Conservation (phyloP, 2,113 vertebrate species). For the Tragelaphus scriptus region DNA sequence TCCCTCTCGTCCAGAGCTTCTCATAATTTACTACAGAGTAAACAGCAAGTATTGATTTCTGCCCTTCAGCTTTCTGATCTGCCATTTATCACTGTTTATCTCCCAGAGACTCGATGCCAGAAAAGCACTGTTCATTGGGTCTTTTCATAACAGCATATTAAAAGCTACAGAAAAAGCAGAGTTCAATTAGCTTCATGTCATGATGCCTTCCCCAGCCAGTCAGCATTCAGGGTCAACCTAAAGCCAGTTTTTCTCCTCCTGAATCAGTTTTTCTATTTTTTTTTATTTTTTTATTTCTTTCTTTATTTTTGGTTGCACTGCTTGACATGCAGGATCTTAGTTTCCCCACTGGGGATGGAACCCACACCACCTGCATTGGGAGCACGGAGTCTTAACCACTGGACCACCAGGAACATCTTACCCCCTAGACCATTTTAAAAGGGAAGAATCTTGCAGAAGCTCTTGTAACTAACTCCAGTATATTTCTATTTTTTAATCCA, state of each 20-base stretch:
- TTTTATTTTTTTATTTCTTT: not conserved
- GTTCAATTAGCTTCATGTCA: not conserved
- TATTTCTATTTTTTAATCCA: not conserved
- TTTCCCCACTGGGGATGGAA: not conserved
- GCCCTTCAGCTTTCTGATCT: not conserved
- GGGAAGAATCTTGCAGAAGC: not conserved
- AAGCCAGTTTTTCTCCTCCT: not conserved
- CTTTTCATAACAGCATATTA: not conserved
- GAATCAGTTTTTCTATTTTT: not conserved
- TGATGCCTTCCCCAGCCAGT: not conserved
- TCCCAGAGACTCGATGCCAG: not conserved
- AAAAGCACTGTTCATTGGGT: not conserved
- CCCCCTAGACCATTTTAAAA: not conserved
- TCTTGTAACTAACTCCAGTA: not conserved
- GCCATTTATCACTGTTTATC: conserved; percentile 37
- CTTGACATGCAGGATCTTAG: not conserved
- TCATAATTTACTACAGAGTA: conserved; percentile 7
- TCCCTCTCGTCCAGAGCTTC: not conserved
- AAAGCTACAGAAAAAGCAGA: not conserved
- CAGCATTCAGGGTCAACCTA: not conserved
- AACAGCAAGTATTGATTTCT: conserved; percentile 35
- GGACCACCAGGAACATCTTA: not conserved
- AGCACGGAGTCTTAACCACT: not conserved
- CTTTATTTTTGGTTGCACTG: not conserved
- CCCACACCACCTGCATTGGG: not conserved